Evolutionary conservation across 1,140 invertebrate species (phyloP), one percentile per base, ranked within the genome.

Genomic region (Spodoptera litura): DNA sequence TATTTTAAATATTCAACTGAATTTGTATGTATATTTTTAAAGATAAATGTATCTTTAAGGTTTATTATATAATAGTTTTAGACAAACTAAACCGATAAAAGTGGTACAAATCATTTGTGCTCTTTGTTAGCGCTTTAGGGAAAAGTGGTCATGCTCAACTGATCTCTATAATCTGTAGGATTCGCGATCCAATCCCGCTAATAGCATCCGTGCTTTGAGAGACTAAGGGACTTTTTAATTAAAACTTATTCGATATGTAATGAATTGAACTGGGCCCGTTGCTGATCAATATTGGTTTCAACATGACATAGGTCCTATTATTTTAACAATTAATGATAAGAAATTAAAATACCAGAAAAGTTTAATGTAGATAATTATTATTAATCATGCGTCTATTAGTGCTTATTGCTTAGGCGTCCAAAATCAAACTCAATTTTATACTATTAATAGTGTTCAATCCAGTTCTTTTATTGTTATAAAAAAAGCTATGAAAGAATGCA

Each of bases 171-270:
- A 53, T 80, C 79, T 78, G 72, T 70, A 78, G 81, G 68, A 87
- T 88, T 78, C 78, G 78, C 78, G 78, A 81, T 70, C 81, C 88
- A 89, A 89, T 90, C 85, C 85, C 70, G 82, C 86, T 89, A 91
- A 92, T 91, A 90, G 87, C 85, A 87, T 88, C 80, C 80, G 72
- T 90, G 90, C 81, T 93, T 89, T 64, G 80, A 44, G 58, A 72
- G 79, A 79, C 72, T 85, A 85, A 70, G 85, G 86, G 85, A 89
- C 86, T 90, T 93, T 93, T 93, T 93, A 93, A 93, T 93, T 93
- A 93, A 92, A 93, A 93, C 90, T 93, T 92, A 90, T 92, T 93
- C 89, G 89, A 92, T 93, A 92, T 89, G 79, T 89, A 86, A 86
- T 82, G 64, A 78, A 85, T 84, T 83, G 79, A 85, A 81, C 85